Base-by-base conservation (phyloP, 2,797 vertebrate species). In the Sebastes wilsoni region DNA sequence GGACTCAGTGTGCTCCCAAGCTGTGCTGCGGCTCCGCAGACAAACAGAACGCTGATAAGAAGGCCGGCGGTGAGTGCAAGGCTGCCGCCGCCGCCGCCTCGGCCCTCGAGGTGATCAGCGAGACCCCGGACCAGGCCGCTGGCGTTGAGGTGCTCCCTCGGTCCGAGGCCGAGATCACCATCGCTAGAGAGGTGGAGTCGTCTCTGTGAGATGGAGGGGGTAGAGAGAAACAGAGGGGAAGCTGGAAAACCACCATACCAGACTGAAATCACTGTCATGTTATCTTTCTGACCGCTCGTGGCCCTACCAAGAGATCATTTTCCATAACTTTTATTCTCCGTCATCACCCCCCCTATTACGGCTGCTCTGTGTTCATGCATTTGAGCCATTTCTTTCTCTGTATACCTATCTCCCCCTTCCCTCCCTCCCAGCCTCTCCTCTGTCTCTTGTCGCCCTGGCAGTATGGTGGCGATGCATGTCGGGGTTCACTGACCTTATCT, bases 1-100 rank as follows among this genome's bases (percentile, higher is more conserved):
- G 96, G 95, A 99, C 97, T 88, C 98, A 99, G 94, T 99, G 99
- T 46, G 98, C 98, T 28, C 94, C 97, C 83, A 99, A 99, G 93
- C 97, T 97, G 56, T 99, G 98, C 89, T 99, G 99, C 1, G 97
- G 97, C 78, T 72, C 95, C 0, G 79, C 93, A 25, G 94, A 93
- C 75, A 96, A 86, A 71, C 81, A 91, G n/a, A 87, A 34, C 32
- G 16, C 73, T 8, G 88, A 87, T 14, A 97, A 93, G 68, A 92
- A 83, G 69, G 11, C 64, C 8, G 2, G 27, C 66, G 5, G 6
- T 3, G 93, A 94, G 70, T 42, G 72, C 81, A 96, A 94, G 80
- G 70, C 90, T 10, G 79, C 87, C 1, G 90, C 68, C 56, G 90
- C 68, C 56, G 0, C 66, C 58, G 0, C 85, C n/a, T 68, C 89